Conservation (phyloP, 2,888 invertebrate genomes). For the Galerucella pusilla region DNA sequence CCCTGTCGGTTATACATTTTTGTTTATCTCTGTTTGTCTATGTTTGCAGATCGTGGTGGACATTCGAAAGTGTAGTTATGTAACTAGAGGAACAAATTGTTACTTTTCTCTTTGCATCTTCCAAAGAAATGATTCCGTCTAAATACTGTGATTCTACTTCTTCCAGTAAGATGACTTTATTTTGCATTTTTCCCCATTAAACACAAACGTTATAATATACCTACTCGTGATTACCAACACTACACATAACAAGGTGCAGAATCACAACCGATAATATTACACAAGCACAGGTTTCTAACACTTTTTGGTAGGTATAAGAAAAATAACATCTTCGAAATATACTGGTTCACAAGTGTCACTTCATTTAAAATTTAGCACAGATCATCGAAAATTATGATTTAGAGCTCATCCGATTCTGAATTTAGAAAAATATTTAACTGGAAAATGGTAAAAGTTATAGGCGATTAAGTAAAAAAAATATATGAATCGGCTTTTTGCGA, state of each 20-base stretch:
- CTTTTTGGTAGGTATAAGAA: neutral
- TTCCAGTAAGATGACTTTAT: constrained; percentile 58
- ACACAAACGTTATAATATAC: constrained; percentile 40
- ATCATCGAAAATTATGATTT: no score
- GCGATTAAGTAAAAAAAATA: no score
- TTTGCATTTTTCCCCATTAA: constrained; percentile 41
- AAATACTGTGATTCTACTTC: constrained; percentile 61
- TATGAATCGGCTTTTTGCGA: no score
- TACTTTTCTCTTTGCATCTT: constrained; percentile 28
- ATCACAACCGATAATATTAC: neutral
- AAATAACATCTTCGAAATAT: neutral
- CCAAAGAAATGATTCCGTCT: constrained; percentile 62
- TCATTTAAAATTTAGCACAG: no score
- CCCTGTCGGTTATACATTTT: constrained; percentile 15
- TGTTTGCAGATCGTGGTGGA: constrained; percentile 21
- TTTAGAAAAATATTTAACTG: no score
- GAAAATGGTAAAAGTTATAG: no score
- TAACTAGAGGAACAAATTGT: constrained; percentile 26
- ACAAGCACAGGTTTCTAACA: neutral
- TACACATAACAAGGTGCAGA: neutral
- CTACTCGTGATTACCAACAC: neutral
- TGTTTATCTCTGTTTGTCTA: constrained; percentile 21
- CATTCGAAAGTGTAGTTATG: constrained; percentile 32
- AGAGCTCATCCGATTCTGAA: no score
- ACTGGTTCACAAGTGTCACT: no score